These are phyloP conservation scores for Petrocephalus microphthalmus DNA, from an alignment of 2,113 vertebrate species.

Conservation along the genomic window DNA sequence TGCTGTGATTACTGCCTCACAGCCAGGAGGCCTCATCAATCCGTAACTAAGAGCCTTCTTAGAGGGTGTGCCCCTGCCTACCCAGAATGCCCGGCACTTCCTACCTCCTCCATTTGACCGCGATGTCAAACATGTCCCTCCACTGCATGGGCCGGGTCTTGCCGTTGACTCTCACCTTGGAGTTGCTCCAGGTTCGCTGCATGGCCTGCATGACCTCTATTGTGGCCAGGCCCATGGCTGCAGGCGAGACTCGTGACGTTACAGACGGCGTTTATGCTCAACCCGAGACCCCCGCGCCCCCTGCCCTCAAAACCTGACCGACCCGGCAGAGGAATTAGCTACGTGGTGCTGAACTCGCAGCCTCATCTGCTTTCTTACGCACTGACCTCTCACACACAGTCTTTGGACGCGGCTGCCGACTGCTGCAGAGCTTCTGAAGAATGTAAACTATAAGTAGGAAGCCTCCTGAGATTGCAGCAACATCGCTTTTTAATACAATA, in stretches of 20 bases:
- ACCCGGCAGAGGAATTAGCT: background rate
- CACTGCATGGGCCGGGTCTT: conserved; percentile 93
- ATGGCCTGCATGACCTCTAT: conserved; percentile 97
- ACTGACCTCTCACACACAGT: background rate
- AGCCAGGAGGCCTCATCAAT: background rate
- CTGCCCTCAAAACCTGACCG: background rate
- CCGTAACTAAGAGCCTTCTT: too few species aligned
- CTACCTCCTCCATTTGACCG: conserved; percentile 96
- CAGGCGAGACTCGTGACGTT: background rate
- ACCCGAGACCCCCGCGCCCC: too few species aligned
- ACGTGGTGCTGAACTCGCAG: background rate
- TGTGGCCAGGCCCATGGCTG: conserved; percentile 92
- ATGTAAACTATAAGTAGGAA: background rate
- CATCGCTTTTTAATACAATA: background rate
- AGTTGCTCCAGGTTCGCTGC: conserved; percentile 89
- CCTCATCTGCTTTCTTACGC: background rate
- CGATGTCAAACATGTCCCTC: conserved; percentile 98
- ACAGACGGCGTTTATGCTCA: background rate
- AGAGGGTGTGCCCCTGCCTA: background rate
- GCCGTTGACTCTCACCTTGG: conserved; percentile 89
- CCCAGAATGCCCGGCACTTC: background rate
- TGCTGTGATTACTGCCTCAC: background rate
- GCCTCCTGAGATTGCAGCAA: background rate
- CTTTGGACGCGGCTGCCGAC: background rate
- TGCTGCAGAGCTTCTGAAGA: background rate